Base-by-base conservation (phyloP, 1,140 invertebrate genomes). In the Aphelenchoides fujianensis region DNA sequence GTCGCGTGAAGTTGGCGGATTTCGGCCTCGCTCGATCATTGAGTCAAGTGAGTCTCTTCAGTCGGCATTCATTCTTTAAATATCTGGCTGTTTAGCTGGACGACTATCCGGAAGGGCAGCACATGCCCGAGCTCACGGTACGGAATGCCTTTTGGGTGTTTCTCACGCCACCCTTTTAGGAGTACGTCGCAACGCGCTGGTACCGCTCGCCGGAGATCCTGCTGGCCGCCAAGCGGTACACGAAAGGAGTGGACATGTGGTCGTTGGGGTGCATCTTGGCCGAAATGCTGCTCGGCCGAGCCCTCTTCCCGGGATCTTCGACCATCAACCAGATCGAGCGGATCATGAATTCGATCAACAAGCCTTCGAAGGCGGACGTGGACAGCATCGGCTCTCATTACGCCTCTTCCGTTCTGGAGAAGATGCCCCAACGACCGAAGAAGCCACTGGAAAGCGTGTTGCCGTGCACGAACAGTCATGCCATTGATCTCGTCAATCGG, bases 211-310 rank as follows among this genome's bases (percentile, higher is more conserved):
- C 87, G 28, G 87, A 88, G 82, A 95, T 97, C 83, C 88, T 97
- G 34, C 89, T 97, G 34, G 92, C 92, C 34, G 91, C 90, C 62
- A 90, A 90, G 84, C 89, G 88, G 89, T 97, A 97, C 82, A 96
- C 93, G 2, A 94, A 95, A 85, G 93, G 93, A 36, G 93, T 97
- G 57, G 95, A 98, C 82, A 95, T 97, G 92, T 98, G 95, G 95
- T 94, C 92, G 70, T 85, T 97, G 54, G 95, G 95, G 5, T 97
- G 94, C 85, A 96, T 97, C 76, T 87, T 97, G 28, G 96, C 94
- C 28, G 96, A 99, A 88, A 98, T 98, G 95, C 86, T 99, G 78
- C 94, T 92, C 63, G 96, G 97, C 87, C 88, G 93, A 81, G 95
- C 96, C 36, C 92, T 98, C 82, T 98, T 98, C 86, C 95, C 95